Base-by-base conservation (phyloP, 1,140 invertebrate genomes). In the Drosophila bocqueti region DNA sequence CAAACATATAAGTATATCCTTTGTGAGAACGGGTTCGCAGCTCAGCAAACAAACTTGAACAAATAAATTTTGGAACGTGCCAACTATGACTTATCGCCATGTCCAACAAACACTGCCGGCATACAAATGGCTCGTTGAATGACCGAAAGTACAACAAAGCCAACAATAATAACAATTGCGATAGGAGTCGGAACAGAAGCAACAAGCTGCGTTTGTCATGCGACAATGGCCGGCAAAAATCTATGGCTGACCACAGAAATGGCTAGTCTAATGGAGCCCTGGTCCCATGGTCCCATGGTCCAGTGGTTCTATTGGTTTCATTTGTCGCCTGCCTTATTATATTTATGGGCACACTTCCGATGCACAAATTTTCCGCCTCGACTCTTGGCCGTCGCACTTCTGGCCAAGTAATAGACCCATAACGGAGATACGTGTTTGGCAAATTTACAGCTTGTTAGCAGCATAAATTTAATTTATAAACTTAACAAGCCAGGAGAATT, bases 191-290 rank as follows among this genome's bases (percentile, higher is more conserved):
- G 40, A 43, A 47, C 45, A 68, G 75, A 40, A 67, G 74, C 84
- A 80, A 89, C 73, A 89, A 83, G 71, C 83, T 81, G 71, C 84
- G 84, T 87, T 90, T 89, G 81, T 90, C 84, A 89, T 87, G 52
- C 66, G 64, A 71, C 81, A 84, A 76, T 81, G 65, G 61, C 57
- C 38, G 36, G 60, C 76, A 84, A 90, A 87, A 87, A 87, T 87
- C 68, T 66, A 84, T 90, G 81, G 45, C 77, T 47, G 47, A 75
- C 62, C 66, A 24, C 65, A 76, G n/a, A 72, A 57, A 74, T 50
- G 78, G 71, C 66, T 36, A 40, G 13, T 54, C 29, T 38, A 49
- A 36, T 55, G 34, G 29, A 18, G 38, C 16, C n/a, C 21, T 49
- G 15, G 60, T 40, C 8, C 34, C 34, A 36, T 21, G n/a, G 52